Percentiles rank a stretch among this genome's conserved stretches.
Evolutionary conservation across 2,113 vertebrate species (phyloP).

Genomic region (Megaptera novaeangliae): DNA sequence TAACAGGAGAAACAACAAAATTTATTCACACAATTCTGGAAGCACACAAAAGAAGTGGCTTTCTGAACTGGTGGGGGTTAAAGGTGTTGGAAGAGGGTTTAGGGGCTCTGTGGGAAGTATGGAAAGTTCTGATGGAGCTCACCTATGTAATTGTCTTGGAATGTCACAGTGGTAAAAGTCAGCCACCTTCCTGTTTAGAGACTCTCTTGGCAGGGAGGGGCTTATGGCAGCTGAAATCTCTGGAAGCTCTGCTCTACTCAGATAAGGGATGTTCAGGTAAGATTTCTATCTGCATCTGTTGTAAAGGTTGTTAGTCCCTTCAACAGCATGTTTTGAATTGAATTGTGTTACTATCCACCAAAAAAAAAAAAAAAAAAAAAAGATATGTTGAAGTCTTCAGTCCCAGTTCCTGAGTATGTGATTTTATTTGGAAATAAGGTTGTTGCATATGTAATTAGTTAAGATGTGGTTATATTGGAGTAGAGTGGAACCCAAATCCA

Average conservation of each 20-base stretch:
- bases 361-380: neutral
- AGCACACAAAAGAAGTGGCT: neutral
- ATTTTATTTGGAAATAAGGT: neutral
- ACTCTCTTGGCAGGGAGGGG: neutral
- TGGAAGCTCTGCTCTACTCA: neutral
- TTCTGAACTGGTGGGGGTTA: neutral
- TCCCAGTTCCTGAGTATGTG: neutral
- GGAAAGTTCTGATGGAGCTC: neutral
- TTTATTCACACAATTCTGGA: neutral
- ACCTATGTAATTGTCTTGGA: neutral
- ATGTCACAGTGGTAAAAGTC: neutral
- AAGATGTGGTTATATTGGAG: neutral
- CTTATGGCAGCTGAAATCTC: neutral
- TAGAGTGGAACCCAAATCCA: too few relatives aligned
- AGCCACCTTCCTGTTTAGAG: neutral
- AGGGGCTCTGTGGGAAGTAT: neutral
- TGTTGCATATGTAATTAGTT: neutral
- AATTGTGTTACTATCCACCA: neutral
- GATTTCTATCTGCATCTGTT: neutral
- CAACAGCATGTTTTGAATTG: neutral
- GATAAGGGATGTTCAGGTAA: neutral
- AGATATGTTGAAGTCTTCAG: neutral
- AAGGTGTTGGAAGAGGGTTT: neutral
- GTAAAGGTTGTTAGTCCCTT: neutral
- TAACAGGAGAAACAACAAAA: neutral